Evolutionary conservation across 2,113 vertebrate genomes (phyloP), one percentile per base, ranked within the genome.

Genomic region (Butastur rufipennis): DNA sequence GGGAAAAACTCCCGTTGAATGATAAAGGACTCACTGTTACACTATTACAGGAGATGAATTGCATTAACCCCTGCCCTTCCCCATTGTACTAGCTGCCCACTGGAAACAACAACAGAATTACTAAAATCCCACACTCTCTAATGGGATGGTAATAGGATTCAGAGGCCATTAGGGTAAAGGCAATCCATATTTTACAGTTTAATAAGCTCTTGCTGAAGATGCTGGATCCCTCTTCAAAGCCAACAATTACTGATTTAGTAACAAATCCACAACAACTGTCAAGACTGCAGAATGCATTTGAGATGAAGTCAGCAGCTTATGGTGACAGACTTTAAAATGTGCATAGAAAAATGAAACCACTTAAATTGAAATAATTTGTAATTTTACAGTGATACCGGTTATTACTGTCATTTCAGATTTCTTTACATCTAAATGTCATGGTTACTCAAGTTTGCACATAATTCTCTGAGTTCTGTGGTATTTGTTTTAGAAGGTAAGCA

Each of bases 71-170:
- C 91, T 98, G 97, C 96, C 98, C 98, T 98, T 97, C 97, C 97
- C 97, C 97, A 98, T 98, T 98, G 98, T 98, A 98, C 96, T 97
- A 50, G 93, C 98, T 98, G 98, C 98, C 98, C 98, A 98, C 97
- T 98, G 98, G 98, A 99, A 98, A 99, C 98, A 99, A 98, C 98
- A 99, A 98, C 98, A 98, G 98, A 98, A 98, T 98, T 98, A 98
- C 98, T 98, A 98, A 98, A 98, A 98, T 98, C 98, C 98, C 97
- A 97, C 98, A 96, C 97, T 98, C 97, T 98, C 98, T 99, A 99
- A 99, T 99, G 98, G 98, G 98, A 98, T 98, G 98, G 97, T 99
- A 99, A 99, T 99, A 98, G 98, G 98, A 98, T 98, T 98, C 98
- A 98, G 98, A 98, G 98, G 99, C 98, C 98, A 98, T 98, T 98